Percentiles rank a stretch among this genome's conserved stretches.
Evolutionary conservation across 1,140 invertebrate species (phyloP).

Genomic region (Eupristina koningsbergeri): DNA sequence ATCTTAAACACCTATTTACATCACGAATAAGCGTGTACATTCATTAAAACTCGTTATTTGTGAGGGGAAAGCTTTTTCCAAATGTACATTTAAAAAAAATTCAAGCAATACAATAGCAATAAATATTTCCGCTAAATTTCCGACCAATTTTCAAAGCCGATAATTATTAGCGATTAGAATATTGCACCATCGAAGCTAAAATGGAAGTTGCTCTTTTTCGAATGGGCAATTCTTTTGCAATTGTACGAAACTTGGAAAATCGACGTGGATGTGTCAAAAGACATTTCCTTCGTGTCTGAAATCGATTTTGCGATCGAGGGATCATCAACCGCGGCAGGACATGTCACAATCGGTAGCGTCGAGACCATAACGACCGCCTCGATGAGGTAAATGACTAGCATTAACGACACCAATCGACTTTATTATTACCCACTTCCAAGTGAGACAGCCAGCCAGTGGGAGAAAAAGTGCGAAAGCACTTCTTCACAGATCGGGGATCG

Average conservation of each 20-base stretch:
- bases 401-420: too few species aligned
- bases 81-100: too few species aligned
- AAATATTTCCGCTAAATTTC: not conserved
- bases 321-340: not conserved
- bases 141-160: not conserved
- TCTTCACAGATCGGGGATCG: not conserved
- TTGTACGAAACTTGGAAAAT: too few species aligned
- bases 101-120: too few species aligned
- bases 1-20: too few species aligned
- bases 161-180: not conserved
- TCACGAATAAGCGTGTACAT: too few species aligned
- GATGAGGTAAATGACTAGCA: not conserved
- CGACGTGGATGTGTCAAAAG: too few species aligned
- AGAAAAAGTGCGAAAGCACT: not conserved
- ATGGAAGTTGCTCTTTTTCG: too few species aligned
- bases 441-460: not conserved
- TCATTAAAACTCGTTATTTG: too few species aligned
- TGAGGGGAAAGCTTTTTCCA: not conserved
- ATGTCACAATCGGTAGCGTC: constrained; percentile 19
- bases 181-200: too few species aligned
- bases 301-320: not conserved
- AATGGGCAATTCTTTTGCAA: too few species aligned
- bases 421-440: constrained; percentile 41
- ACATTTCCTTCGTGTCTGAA: not conserved
- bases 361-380: not conserved